These are phyloP conservation scores for Bagarius yarrelli DNA, from an alignment of 2,113 vertebrate genomes.

Conservation along the genomic window DNA sequence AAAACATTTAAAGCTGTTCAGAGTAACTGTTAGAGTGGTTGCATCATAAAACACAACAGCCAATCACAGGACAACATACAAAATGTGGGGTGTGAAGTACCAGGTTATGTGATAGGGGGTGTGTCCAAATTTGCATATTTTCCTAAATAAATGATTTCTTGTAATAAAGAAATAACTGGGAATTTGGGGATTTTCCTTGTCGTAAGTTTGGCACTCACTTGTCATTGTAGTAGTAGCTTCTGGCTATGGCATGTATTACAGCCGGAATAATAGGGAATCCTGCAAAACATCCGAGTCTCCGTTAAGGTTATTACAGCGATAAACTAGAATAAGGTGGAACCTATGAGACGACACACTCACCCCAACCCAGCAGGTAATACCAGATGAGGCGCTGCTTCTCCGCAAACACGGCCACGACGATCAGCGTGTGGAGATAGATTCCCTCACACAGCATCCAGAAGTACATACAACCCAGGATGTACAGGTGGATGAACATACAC, in stretches of 20 bases:
- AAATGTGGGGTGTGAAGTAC: neutral
- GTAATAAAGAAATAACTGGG: no score
- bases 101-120: neutral
- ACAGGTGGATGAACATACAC: slow-evolving; percentile 84
- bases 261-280: slow-evolving; percentile 93
- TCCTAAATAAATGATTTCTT: neutral
- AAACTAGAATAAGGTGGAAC: neutral
- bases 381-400: slow-evolving; percentile 93
- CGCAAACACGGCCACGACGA: slow-evolving; percentile 95
- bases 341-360: slow-evolving; percentile 45
- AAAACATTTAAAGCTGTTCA: no score
- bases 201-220: slow-evolving; percentile 73
- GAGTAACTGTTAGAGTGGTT: neutral
- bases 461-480: slow-evolving; percentile 93
- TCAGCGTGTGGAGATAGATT: slow-evolving; percentile 95
- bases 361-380: slow-evolving; percentile 98
- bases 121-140: neutral
- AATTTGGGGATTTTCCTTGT: neutral
- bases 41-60: neutral
- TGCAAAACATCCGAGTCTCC: slow-evolving; percentile 54
- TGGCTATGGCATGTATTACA: slow-evolving; percentile 84
- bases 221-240: slow-evolving; percentile 89
- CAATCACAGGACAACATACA: neutral
- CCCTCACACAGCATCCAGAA: slow-evolving; percentile 99
- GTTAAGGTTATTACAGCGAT: neutral